Conservation (phyloP, 1,140 invertebrate species). For the Eumeta japonica region DNA sequence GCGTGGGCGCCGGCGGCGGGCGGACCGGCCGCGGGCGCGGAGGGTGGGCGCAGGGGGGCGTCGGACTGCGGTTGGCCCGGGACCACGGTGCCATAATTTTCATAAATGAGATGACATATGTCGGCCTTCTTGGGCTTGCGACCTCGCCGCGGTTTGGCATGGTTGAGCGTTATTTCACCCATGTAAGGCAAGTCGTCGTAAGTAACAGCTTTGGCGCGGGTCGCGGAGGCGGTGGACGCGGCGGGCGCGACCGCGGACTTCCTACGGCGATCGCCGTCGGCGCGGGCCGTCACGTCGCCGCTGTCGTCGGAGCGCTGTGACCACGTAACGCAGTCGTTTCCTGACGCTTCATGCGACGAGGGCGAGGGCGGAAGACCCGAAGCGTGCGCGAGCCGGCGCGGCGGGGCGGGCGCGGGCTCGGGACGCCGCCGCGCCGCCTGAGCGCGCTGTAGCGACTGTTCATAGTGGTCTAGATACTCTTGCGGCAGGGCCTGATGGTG, state of each 20-base stretch:
- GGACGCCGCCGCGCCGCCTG: conserved; percentile 23
- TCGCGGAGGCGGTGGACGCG: conserved; percentile 45
- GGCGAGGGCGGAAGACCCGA: conserved; percentile 12
- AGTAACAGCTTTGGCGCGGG: conserved; percentile 61
- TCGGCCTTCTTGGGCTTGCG: conserved; percentile 87
- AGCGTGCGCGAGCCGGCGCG: neutral
- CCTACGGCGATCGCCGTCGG: conserved; percentile 33
- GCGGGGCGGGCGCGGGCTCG: conserved; percentile 40
- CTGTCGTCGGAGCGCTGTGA: conserved; percentile 65
- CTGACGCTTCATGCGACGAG: conserved; percentile 38
- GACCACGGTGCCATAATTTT: conserved; percentile 84
- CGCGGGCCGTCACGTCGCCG: conserved; percentile 19
- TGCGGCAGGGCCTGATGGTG: conserved; percentile 78
- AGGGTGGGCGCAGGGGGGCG: conserved; percentile 18
- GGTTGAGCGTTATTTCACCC: conserved; percentile 86
- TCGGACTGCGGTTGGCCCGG: conserved; percentile 66
- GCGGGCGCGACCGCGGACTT: conserved; percentile 47
- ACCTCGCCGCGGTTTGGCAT: conserved; percentile 78
- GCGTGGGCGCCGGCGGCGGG: conserved; percentile 18
- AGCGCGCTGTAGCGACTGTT: conserved; percentile 64
- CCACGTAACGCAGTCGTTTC: conserved; percentile 71
- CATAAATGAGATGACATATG: conserved; percentile 87
- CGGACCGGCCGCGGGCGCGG: conserved; percentile 16
- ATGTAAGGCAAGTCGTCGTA: conserved; percentile 85
- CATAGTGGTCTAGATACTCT: conserved; percentile 77